A percentile compares a stretch with the other conserved stretches of the same genome.
Conservation (phyloP, 1,140 invertebrate species). For the Heliconius himera region DNA sequence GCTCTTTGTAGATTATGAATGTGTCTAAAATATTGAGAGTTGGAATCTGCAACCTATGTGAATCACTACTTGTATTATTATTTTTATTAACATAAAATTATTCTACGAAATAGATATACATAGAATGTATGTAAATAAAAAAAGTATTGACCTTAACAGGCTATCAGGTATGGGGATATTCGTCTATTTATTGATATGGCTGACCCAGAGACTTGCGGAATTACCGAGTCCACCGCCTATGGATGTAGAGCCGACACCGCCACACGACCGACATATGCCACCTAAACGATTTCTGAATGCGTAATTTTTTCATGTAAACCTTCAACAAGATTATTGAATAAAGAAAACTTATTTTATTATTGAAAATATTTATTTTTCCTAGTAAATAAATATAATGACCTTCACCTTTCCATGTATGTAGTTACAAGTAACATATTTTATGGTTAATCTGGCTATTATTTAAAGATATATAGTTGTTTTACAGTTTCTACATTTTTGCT, state of each 20-base stretch:
- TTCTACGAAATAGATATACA: background rate
- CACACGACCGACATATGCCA: constrained; percentile 47
- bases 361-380: background rate
- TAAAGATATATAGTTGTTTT: no score
- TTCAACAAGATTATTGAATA: background rate
- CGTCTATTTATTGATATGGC: constrained; percentile 57
- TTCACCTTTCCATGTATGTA: background rate
- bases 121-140: background rate
- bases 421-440: no score
- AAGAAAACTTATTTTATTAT: background rate
- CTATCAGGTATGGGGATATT: constrained; percentile 52
- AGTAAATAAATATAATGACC: background rate
- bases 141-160: constrained; percentile 29
- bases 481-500: no score
- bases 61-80: no score
- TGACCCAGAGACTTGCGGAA: constrained; percentile 54
- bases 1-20: no score
- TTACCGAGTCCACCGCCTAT: constrained; percentile 52
- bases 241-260: constrained; percentile 33
- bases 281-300: constrained; percentile 4
- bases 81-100: no score
- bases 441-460: no score
- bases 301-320: background rate
- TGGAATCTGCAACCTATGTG: no score
- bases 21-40: no score